A percentile compares a stretch with the other conserved stretches of the same genome.
These are phyloP conservation scores for Diorhabda carinulata DNA, from an alignment of 1,140 invertebrate species.

Conservation along the genomic window DNA sequence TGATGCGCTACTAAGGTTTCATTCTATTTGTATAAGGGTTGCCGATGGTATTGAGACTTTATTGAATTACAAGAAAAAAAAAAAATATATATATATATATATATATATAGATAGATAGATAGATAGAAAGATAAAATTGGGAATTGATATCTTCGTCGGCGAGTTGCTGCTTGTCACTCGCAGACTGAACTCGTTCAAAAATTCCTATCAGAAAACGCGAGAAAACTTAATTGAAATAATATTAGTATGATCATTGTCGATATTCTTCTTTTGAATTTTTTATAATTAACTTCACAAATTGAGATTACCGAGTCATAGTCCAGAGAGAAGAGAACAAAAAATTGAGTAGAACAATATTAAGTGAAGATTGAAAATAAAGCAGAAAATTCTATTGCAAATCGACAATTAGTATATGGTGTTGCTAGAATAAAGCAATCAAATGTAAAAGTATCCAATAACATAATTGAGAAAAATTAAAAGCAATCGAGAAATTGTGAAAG, in stretches of 20 bases:
- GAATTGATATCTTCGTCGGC: slow-evolving; percentile 40
- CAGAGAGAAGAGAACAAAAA: not conserved
- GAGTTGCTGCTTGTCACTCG: slow-evolving; percentile 31
- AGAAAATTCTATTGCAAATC: too few species aligned
- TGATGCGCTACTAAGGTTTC: not conserved
- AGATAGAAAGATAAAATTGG: slow-evolving; percentile 37
- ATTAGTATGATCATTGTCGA: slow-evolving; percentile 41
- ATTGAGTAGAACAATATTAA: too few species aligned
- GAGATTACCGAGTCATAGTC: slow-evolving; percentile 23
- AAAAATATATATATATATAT: too few species aligned
- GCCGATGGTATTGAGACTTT: slow-evolving; percentile 43
- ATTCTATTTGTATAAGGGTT: slow-evolving; percentile 38
- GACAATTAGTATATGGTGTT: too few species aligned
- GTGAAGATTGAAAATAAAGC: too few species aligned
- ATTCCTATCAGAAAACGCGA: slow-evolving; percentile 26
- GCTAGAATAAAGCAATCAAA: too few species aligned
- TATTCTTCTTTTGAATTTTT: slow-evolving; percentile 32
- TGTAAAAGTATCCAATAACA: too few species aligned
- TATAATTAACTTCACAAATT: slow-evolving; percentile 42
- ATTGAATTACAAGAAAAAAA: slow-evolving; percentile 39
- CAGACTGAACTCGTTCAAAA: slow-evolving; percentile 40
- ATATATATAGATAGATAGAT: too few species aligned
- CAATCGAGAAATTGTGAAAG: too few species aligned
- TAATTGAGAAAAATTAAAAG: too few species aligned
- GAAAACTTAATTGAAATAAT: slow-evolving; percentile 42